phyloP scores from a whole-genome alignment of 2,113 vertebrate genomes.

The Pholis gunnellus region DNA sequence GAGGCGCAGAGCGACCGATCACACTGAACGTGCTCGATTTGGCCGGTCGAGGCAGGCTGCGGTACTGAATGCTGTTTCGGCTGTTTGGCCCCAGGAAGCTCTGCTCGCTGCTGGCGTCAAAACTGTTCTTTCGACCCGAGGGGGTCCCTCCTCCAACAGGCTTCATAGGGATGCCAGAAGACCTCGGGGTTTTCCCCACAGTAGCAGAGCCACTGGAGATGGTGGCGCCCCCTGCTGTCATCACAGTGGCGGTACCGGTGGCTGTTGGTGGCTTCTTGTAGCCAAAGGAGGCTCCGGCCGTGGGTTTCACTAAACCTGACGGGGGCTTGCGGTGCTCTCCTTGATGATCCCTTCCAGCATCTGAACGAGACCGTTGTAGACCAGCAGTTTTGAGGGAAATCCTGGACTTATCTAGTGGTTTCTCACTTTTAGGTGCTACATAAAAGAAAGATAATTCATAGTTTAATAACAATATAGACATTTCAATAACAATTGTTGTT shows the following conservation, averaged over 20 bases:
- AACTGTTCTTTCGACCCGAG: slow-evolving; percentile 91
- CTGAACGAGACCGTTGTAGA: slow-evolving; percentile 94
- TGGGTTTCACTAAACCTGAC: slow-evolving; percentile 91
- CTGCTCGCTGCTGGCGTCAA: slow-evolving; percentile 90
- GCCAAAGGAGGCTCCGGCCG: slow-evolving; percentile 89
- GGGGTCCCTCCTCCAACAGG: slow-evolving; percentile 79
- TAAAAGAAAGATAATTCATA: not conserved
- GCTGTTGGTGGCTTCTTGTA: slow-evolving; percentile 91
- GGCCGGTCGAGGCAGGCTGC: slow-evolving; percentile 95
- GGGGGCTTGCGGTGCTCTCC: slow-evolving; percentile 94
- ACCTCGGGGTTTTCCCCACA: slow-evolving; percentile 92
- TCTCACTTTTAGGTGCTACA: slow-evolving; percentile 88
- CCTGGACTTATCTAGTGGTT: slow-evolving; percentile 91
- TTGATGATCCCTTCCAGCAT: slow-evolving; percentile 91
- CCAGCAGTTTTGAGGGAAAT: slow-evolving; percentile 89
- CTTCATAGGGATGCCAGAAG: slow-evolving; percentile 94
- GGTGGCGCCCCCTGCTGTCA: slow-evolving; percentile 89
- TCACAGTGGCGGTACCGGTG: slow-evolving; percentile 91
- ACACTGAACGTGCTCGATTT: slow-evolving; percentile 96
- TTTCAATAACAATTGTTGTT: not conserved
- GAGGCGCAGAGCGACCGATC: slow-evolving; percentile 84
- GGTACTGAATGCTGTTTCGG: slow-evolving; percentile 95
- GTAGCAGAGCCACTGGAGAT: slow-evolving; percentile 89
- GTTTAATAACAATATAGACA: not conserved
- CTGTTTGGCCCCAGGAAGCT: slow-evolving; percentile 91